Evolutionary conservation across 2,888 invertebrate genomes (phyloP), one percentile per base, ranked within the genome.

Genomic region (Abrostola tripartita): DNA sequence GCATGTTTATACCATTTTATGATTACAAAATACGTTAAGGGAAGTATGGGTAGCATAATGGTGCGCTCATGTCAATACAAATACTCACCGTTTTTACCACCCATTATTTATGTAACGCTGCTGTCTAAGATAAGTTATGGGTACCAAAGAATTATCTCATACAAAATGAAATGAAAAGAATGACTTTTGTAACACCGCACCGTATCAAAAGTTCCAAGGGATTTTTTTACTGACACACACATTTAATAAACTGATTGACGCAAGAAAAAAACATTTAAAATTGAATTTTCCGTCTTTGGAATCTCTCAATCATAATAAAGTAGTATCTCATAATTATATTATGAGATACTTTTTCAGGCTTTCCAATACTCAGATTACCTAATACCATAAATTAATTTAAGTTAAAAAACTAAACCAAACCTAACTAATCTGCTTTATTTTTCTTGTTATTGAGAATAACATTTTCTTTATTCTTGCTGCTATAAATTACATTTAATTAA

Each of bases 1-100:
- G 74, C 78, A 84, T 85, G 82, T 83, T 82, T 81, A 84, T 87
- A 83, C 81, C 81, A 83, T n/a, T 4, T 24, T 24, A 24, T 24
- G n/a, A 24, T 4, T 24, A 24, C 24, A 84, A 80, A 76, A 82
- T 78, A 82, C 81, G 76, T 75, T 62, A 71, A 74, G 67, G 75
- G 71, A 80, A 73, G 69, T 74, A 61, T 77, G 65, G 76, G 74
- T 76, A 71, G 65, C 61, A 82, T 62, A 79, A 78, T 69, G 69
- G 63, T 71, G 70, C 55, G 61, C 62, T 72, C 56, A 71, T 69
- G 71, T 68, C 73, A 72, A 74, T 76, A 77, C 66, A 71, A 65
- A 49, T 58, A 40, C 53, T 44, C 59, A 10, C 49, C 40, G 52
- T 68, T 76, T 82, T 79, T 81, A 80, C 72, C 66, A 65, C 62